These are phyloP conservation scores for Agelastica alni DNA, from an alignment of 2,888 invertebrate genomes.

Conservation along the genomic window DNA sequence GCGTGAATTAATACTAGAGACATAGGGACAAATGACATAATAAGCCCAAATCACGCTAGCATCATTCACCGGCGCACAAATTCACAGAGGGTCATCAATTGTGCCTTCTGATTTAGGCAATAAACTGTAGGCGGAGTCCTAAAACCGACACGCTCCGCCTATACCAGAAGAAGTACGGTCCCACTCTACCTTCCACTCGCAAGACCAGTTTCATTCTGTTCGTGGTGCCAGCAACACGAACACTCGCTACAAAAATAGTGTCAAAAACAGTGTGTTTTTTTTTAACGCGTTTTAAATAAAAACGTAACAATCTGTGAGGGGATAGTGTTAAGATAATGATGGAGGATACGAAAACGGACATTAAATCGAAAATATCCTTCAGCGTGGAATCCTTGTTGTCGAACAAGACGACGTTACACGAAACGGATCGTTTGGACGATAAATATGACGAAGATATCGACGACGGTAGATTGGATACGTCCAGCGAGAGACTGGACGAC, in stretches of 20 bases:
- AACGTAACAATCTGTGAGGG: too few species aligned
- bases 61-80: constrained; percentile 42
- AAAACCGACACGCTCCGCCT: constrained; percentile 36
- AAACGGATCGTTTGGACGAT: constrained; percentile 32
- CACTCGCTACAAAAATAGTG: constrained; percentile 31
- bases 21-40: constrained; percentile 52
- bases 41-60: constrained; percentile 50
- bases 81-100: constrained; percentile 47
- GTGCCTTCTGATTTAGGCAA: constrained; percentile 44
- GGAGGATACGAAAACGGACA: constrained; percentile 52
- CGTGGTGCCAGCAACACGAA: constrained; percentile 35
- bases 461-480: constrained; percentile 39
- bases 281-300: background rate
- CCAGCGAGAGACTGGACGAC: constrained; percentile 55
- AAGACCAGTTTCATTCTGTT: constrained; percentile 42
- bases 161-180: constrained; percentile 39
- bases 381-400: constrained; percentile 70
- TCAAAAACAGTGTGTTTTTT: constrained; percentile 16
- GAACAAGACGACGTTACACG: constrained; percentile 31
- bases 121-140: constrained; percentile 45
- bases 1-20: constrained; percentile 50
- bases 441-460: constrained; percentile 39
- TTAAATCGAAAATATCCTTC: constrained; percentile 72
- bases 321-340: constrained; percentile 41
- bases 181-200: constrained; percentile 36